Conservation (phyloP, 2,888 invertebrate genomes). For the Oligia latruncula region DNA sequence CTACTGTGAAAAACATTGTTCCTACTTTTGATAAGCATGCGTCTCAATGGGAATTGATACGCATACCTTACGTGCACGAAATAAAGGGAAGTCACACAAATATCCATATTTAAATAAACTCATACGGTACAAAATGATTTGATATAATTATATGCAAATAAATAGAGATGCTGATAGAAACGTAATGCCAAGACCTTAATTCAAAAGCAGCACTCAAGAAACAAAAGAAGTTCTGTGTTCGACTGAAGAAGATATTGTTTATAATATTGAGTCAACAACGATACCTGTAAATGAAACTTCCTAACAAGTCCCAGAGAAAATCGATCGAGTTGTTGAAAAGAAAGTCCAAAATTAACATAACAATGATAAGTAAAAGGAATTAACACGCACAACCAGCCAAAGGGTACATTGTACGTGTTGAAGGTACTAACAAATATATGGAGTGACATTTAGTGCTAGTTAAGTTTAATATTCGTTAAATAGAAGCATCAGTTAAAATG, state of each 20-base stretch:
- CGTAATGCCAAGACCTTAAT: background rate
- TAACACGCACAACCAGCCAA: constrained; percentile 79
- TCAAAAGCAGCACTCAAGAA: background rate
- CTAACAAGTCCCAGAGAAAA: constrained; percentile 58
- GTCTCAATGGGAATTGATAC: background rate
- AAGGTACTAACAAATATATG: constrained; percentile 81
- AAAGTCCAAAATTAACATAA: constrained; percentile 76
- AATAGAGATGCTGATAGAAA: background rate
- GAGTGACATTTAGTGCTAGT: constrained; percentile 86
- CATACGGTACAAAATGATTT: background rate
- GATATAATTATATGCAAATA: background rate
- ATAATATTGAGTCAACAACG: constrained; percentile 28
- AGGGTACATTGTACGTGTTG: constrained; percentile 76
- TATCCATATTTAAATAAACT: background rate
- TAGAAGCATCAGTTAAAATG: constrained; percentile 83
- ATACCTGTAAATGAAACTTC: constrained; percentile 57
- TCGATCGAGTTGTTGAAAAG: constrained; percentile 70
- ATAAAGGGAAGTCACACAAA: background rate
- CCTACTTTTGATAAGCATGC: constrained; percentile 12
- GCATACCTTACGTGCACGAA: background rate
- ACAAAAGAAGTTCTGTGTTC: background rate
- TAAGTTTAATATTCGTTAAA: constrained; percentile 84
- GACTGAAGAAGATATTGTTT: constrained; percentile 15
- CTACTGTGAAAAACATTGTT: constrained; percentile 42
- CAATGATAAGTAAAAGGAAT: constrained; percentile 83